These are phyloP conservation scores for Piprites chloris DNA, from an alignment of 2,113 vertebrate genomes.

Conservation along the genomic window DNA sequence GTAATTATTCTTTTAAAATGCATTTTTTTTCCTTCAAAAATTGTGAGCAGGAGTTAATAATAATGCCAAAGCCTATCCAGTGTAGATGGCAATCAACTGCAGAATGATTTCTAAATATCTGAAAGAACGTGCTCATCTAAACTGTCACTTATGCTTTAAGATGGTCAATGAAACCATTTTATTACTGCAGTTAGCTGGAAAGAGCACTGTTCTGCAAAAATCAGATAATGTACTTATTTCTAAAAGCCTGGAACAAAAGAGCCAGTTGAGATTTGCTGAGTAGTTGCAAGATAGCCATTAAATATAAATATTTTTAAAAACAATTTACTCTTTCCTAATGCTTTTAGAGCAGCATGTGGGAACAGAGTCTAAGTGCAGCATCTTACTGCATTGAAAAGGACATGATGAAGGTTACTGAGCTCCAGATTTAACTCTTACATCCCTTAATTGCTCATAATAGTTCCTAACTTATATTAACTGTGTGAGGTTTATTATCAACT, in stretches of 20 bases:
- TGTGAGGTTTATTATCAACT: not conserved
- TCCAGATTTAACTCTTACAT: conserved; percentile 17
- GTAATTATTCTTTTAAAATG: not conserved
- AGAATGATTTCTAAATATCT: not conserved
- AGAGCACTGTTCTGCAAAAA: conserved; percentile 27
- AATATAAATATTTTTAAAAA: conserved; percentile 67
- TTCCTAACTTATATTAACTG: not conserved
- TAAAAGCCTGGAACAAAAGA: conserved; percentile 56
- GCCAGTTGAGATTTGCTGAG: conserved; percentile 53
- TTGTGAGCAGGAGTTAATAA: not conserved
- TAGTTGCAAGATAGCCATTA: conserved; percentile 51
- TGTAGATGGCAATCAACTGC: not conserved
- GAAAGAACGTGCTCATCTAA: not conserved
- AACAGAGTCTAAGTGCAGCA: conserved; percentile 22
- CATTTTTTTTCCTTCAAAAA: not conserved
- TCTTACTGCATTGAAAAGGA: conserved; percentile 32
- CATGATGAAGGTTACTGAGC: not conserved
- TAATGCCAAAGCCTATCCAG: not conserved
- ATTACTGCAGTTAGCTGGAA: conserved; percentile 21
- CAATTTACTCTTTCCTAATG: conserved; percentile 58
- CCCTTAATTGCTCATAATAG: not conserved
- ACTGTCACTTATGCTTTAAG: not conserved
- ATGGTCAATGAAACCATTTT: conserved; percentile 11
- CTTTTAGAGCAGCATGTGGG: conserved; percentile 43
- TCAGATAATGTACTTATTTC: conserved; percentile 50